phyloP scores from a whole-genome alignment of 2,113 vertebrate genomes.

The Pandion haliaetus region DNA sequence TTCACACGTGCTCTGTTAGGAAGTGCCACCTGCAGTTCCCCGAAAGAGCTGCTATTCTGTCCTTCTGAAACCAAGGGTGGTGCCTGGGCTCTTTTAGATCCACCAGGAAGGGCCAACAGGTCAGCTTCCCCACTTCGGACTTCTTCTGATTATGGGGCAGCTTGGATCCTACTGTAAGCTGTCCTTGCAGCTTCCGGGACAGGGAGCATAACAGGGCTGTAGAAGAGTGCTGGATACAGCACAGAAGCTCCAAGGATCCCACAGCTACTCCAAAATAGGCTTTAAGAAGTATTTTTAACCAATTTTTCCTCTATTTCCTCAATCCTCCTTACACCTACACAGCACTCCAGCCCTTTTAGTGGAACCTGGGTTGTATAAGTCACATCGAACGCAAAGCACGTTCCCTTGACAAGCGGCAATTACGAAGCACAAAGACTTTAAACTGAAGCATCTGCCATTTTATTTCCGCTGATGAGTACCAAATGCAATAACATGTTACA shows the following conservation, averaged over 20 bases:
- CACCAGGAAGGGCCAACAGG: neutral
- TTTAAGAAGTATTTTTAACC: neutral
- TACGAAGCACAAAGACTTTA: neutral
- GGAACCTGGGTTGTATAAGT: neutral
- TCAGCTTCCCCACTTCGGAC: neutral
- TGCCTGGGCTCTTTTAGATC: neutral
- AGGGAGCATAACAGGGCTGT: neutral
- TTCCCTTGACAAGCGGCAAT: neutral
- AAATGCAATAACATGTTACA: neutral
- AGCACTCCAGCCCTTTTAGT: neutral
- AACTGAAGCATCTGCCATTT: neutral
- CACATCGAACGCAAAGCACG: neutral
- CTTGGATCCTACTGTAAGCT: neutral
- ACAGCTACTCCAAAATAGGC: neutral
- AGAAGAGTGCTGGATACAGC: neutral
- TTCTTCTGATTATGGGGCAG: neutral
- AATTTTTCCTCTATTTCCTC: neutral
- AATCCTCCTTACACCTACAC: neutral
- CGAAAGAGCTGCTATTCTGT: neutral
- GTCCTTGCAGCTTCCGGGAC: neutral
- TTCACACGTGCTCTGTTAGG: fast-evolving
- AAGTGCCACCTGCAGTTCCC: neutral
- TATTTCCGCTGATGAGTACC: neutral
- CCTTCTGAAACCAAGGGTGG: neutral
- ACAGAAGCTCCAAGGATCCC: neutral